A percentile compares a stretch with the other conserved stretches of the same genome.
Evolutionary conservation across 2,113 vertebrate genomes (phyloP).

Genomic region (Nerophis ophidion): DNA sequence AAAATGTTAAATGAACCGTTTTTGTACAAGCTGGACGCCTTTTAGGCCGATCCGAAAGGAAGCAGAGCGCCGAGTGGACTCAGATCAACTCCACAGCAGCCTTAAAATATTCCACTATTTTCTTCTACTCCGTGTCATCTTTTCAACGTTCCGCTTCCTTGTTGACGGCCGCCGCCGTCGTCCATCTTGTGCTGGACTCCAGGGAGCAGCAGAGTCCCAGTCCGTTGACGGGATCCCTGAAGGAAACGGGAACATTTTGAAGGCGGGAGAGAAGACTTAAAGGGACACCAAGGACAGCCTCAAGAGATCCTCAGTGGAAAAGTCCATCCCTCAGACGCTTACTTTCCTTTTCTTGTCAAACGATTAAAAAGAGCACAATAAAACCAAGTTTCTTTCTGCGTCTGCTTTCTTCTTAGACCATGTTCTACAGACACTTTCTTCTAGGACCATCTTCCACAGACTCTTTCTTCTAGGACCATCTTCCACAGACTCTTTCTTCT

Average conservation of each 20-base stretch:
- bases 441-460: no score
- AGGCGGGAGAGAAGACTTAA: slow-evolving; percentile 15
- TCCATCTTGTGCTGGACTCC: background rate
- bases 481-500: no score
- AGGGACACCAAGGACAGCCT: slow-evolving; percentile 26
- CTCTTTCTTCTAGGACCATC: no score
- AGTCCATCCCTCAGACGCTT: slow-evolving; percentile 27
- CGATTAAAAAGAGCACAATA: slow-evolving; percentile 70
- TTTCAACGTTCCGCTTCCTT: background rate
- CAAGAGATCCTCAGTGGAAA: slow-evolving; percentile 33
- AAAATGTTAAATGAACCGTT: no score
- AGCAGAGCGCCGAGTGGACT: no score
- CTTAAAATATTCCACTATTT: slow-evolving; percentile 1
- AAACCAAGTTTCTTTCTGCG: slow-evolving; percentile 59
- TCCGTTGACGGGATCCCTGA: no score
- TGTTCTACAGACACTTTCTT: no score
- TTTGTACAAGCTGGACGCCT: no score
- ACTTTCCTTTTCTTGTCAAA: slow-evolving; percentile 61
- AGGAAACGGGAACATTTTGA: slow-evolving; percentile 35
- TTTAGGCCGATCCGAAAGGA: no score
- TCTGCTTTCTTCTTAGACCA: slow-evolving; percentile 38
- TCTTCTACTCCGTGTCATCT: background rate
- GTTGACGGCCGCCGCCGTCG: background rate
- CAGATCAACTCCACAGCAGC: slow-evolving; percentile 5
- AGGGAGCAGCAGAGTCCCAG: no score